Percentiles rank a stretch among this genome's conserved stretches.
These are phyloP conservation scores for Carollia perspicillata DNA, from an alignment of 2,113 vertebrate species.

Conservation along the genomic window DNA sequence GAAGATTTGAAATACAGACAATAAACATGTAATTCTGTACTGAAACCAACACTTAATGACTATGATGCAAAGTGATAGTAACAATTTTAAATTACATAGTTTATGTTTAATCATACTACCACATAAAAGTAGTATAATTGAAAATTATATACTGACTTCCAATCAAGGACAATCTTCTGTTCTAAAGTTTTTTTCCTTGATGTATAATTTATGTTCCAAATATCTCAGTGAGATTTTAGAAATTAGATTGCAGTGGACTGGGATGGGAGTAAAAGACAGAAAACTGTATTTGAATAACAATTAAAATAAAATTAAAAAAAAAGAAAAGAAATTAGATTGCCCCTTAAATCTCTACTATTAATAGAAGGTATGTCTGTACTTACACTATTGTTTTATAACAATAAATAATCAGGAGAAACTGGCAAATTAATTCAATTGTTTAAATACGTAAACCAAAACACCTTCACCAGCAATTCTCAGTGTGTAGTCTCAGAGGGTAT, in stretches of 20 bases:
- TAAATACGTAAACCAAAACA: background rate
- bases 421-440: background rate
- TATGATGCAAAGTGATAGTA: background rate
- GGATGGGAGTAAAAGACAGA: too few relatives aligned
- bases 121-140: background rate
- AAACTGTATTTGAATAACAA: too few relatives aligned
- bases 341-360: background rate
- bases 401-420: slow-evolving; percentile 2
- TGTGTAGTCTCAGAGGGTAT: background rate
- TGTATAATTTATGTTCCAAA: background rate
- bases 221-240: background rate
- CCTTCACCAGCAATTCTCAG: background rate
- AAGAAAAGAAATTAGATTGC: too few relatives aligned
- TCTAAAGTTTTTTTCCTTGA: background rate
- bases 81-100: background rate
- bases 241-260: too few relatives aligned
- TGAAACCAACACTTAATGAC: background rate
- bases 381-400: background rate
- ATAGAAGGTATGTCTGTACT: background rate
- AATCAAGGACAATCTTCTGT: background rate
- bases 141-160: background rate
- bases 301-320: too few relatives aligned
- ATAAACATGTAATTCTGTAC: background rate
- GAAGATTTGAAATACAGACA: background rate
- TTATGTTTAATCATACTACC: background rate